phyloP scores from a whole-genome alignment of 2,113 vertebrate genomes.

The Setophaga kirtlandii region DNA sequence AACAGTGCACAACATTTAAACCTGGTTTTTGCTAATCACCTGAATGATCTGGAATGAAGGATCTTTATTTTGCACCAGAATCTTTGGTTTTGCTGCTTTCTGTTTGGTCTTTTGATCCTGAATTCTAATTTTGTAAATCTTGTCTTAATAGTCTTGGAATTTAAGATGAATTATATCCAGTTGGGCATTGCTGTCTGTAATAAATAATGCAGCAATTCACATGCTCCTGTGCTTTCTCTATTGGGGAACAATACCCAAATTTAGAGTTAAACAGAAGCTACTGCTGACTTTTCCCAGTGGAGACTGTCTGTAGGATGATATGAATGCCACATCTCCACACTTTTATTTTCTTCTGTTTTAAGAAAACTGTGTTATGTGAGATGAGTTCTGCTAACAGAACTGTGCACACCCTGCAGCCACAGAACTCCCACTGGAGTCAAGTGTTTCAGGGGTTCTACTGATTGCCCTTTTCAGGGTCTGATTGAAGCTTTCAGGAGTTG shows the following conservation, averaged over 20 bases:
- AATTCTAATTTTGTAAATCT: background rate
- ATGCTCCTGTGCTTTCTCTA: background rate
- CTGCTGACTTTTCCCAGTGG: background rate
- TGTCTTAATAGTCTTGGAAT: background rate
- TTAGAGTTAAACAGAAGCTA: background rate
- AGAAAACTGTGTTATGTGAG: background rate
- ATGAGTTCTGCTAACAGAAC: background rate
- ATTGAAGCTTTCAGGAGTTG: constrained; percentile 4
- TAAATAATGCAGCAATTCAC: background rate
- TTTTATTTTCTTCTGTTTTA: background rate
- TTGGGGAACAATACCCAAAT: background rate
- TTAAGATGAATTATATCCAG: background rate
- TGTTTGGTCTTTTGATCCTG: background rate
- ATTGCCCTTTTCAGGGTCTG: constrained; percentile 20
- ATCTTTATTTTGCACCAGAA: background rate
- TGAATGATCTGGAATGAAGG: background rate
- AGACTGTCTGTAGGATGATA: background rate
- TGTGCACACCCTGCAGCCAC: background rate
- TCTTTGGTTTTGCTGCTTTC: background rate
- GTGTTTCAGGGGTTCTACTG: background rate
- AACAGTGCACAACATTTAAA: background rate
- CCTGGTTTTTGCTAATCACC: background rate
- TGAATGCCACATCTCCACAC: background rate
- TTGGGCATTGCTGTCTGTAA: background rate
- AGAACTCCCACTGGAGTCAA: background rate